Evolutionary conservation across 2,113 vertebrate genomes (phyloP).

Genomic region (Melospiza melodia): DNA sequence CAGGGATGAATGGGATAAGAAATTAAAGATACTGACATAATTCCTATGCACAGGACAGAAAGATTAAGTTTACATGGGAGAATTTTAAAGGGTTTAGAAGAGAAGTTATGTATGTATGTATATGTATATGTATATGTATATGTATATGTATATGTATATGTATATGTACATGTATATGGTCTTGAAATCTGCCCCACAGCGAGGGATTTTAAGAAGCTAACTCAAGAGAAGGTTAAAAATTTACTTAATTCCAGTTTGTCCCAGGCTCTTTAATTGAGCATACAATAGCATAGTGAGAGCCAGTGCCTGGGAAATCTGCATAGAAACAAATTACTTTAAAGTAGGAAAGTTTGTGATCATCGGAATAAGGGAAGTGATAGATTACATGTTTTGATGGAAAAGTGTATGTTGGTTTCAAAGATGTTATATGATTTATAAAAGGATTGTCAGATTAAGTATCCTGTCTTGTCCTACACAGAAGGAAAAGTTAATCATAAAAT

Average conservation of each 20-base stretch:
- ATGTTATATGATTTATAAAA: not conserved
- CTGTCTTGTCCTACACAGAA: not conserved
- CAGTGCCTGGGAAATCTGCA: not conserved
- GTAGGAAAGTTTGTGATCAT: not conserved
- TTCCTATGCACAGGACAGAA: not conserved
- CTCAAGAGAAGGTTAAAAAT: not conserved
- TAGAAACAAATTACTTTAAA: not conserved
- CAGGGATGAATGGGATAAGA: not conserved
- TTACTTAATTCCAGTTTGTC: not conserved
- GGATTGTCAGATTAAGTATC: not conserved
- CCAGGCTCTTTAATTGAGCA: not conserved
- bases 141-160: not conserved
- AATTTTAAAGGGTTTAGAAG: not conserved
- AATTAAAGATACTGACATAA: not conserved
- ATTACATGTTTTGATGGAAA: not conserved
- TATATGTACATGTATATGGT: not conserved
- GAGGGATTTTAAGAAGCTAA: not conserved
- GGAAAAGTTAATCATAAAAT: not conserved
- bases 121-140: not conserved
- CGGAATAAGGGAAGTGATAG: not conserved
- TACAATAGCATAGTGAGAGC: not conserved
- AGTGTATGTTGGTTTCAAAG: not conserved
- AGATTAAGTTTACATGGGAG: not conserved
- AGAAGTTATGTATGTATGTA: not conserved
- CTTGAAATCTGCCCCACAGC: not conserved